Conservation (phyloP, 2,113 vertebrate species). For the Dasyornis broadbenti region DNA sequence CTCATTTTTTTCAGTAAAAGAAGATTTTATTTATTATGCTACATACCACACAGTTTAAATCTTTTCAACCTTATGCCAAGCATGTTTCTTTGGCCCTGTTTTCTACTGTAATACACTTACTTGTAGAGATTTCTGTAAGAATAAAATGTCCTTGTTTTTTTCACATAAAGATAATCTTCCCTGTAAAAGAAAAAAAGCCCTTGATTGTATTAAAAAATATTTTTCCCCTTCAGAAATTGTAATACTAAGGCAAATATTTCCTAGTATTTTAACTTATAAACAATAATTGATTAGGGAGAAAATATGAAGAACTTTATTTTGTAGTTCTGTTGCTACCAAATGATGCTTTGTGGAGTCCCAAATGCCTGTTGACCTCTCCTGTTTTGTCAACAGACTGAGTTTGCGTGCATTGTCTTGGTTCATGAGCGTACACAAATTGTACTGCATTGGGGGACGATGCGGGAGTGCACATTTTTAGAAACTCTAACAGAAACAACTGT, state of each 20-base stretch:
- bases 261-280: not conserved
- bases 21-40: not conserved
- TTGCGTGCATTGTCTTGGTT: fast-evolving
- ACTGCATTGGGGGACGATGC: fast-evolving
- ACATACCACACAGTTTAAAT: not conserved
- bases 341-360: not conserved
- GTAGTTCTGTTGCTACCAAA: not conserved
- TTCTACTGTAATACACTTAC: not conserved
- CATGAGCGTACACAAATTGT: not conserved
- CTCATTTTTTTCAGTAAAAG: not conserved
- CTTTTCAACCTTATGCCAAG: not conserved
- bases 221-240: not conserved
- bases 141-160: not conserved
- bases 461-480: not conserved
- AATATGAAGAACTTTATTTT: not conserved
- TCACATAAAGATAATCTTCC: not conserved
- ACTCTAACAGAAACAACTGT: not conserved
- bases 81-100: not conserved
- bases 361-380: not conserved
- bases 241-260: not conserved
- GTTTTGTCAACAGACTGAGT: not conserved
- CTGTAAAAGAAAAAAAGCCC: not conserved
- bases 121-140: not conserved
- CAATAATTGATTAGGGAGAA: not conserved
- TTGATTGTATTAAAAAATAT: not conserved